These are phyloP conservation scores for Stigmatopora argus DNA, from an alignment of 2,113 vertebrate species.

Conservation along the genomic window DNA sequence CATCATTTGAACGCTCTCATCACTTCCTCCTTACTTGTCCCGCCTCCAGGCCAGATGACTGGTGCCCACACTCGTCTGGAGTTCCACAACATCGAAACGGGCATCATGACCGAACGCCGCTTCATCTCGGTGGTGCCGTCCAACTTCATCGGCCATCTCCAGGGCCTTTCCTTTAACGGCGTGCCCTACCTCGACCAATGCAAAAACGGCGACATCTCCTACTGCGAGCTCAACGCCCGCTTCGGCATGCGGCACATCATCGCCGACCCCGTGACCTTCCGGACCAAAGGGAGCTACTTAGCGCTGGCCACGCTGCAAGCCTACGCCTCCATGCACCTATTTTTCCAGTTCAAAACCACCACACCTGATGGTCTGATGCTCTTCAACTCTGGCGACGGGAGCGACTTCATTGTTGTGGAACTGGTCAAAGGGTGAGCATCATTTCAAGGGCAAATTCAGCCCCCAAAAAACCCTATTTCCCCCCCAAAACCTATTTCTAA, in stretches of 20 bases:
- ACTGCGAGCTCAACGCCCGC: conserved; percentile 90
- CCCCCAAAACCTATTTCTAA: conserved; percentile 31
- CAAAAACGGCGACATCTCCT: conserved; percentile 89
- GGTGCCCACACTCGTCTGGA: conserved; percentile 89
- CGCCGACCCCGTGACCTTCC: conserved; percentile 88
- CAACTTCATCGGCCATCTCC: conserved; percentile 91
- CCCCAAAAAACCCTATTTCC: conserved; percentile 8
- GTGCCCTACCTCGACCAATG: conserved; percentile 91
- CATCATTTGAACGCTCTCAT: not conserved
- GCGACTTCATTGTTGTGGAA: conserved; percentile 91
- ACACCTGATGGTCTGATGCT: conserved; percentile 87
- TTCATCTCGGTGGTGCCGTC: conserved; percentile 89
- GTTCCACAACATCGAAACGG: conserved; percentile 93
- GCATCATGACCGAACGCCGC: conserved; percentile 91
- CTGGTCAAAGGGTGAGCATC: conserved; percentile 88
- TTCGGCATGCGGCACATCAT: conserved; percentile 87
- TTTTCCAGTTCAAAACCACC: conserved; percentile 95
- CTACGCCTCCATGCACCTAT: conserved; percentile 91
- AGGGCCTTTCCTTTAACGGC: conserved; percentile 84
- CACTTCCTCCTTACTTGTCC: not conserved
- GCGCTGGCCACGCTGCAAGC: conserved; percentile 86
- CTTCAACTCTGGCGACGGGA: conserved; percentile 91
- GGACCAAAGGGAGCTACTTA: conserved; percentile 82
- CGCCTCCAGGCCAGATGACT: conserved; percentile 82
- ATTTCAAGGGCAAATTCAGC: not conserved